A percentile compares a stretch with the other conserved stretches of the same genome.
Evolutionary conservation across 1,140 invertebrate species (phyloP).

Genomic region (Sitophilus oryzae): DNA sequence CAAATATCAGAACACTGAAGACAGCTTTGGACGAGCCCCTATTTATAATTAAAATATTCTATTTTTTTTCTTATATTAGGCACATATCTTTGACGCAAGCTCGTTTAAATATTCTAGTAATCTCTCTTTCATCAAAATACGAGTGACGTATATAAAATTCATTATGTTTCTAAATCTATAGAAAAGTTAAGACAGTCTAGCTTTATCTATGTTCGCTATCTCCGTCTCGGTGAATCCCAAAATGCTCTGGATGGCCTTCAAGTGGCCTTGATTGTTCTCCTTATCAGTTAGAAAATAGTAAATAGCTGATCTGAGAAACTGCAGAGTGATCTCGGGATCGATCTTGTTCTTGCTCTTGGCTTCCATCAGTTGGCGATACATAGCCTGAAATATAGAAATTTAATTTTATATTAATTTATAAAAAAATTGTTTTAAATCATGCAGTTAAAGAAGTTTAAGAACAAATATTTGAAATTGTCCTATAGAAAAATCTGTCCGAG

Average conservation of each 20-base stretch:
- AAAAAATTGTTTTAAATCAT: constrained; percentile 9
- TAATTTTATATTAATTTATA: too few relatives aligned
- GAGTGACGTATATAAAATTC: neutral
- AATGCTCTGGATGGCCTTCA: constrained; percentile 81
- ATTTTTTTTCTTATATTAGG: neutral
- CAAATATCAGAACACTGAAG: too few relatives aligned
- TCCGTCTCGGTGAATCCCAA: constrained; percentile 70
- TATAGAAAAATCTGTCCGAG: too few relatives aligned
- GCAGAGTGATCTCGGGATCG: constrained; percentile 79
- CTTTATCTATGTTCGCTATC: constrained; percentile 67
- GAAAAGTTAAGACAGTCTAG: constrained; percentile 41
- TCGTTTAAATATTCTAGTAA: too few relatives aligned
- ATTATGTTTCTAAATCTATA: too few relatives aligned
- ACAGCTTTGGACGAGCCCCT: too few relatives aligned
- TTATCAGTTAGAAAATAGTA: constrained; percentile 85
- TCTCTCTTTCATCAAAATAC: too few relatives aligned
- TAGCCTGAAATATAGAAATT: constrained; percentile 57
- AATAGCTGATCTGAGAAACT: constrained; percentile 84
- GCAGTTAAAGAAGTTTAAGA: neutral
- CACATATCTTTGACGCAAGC: neutral
- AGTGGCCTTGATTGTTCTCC: constrained; percentile 75
- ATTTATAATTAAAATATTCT: too few relatives aligned
- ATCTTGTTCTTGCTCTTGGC: constrained; percentile 61
- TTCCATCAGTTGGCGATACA: constrained; percentile 74
- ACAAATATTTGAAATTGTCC: too few relatives aligned